A percentile compares a stretch with the other conserved stretches of the same genome.
Evolutionary conservation across 2,113 vertebrate species (phyloP).

Genomic region (Platichthys flesus): DNA sequence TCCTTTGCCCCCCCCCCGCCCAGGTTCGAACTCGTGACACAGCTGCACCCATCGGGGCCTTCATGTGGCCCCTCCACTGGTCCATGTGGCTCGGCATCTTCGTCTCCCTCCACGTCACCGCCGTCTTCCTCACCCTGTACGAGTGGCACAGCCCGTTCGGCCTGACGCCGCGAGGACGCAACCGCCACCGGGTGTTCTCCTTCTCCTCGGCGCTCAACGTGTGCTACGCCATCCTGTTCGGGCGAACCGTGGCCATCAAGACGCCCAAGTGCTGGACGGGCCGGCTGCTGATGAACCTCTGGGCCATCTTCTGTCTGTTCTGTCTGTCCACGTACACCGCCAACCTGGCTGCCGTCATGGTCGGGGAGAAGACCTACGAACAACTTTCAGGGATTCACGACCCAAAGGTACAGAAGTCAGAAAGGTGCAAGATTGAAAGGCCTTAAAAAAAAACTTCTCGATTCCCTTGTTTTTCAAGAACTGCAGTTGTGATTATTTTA

Average conservation of each 20-base stretch:
- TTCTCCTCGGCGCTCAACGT: constrained; percentile 96
- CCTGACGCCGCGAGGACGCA: constrained; percentile 93
- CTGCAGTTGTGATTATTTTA: too few species aligned
- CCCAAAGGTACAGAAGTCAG: constrained; percentile 86
- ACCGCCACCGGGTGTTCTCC: constrained; percentile 92
- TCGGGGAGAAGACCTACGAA: constrained; percentile 96
- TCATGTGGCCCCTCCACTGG: constrained; percentile 98
- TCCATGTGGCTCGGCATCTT: constrained; percentile 98
- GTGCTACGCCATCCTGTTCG: constrained; percentile 96
- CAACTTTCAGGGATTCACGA: constrained; percentile 95
- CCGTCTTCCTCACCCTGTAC: constrained; percentile 94
- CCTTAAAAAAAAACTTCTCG: too few species aligned
- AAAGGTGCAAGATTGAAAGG: too few species aligned
- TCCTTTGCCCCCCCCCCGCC: neutral
- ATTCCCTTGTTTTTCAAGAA: too few species aligned
- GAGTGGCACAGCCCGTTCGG: constrained; percentile 97
- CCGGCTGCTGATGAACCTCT: constrained; percentile 97
- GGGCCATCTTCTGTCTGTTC: constrained; percentile 97
- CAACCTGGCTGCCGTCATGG: constrained; percentile 96
- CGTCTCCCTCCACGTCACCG: constrained; percentile 90
- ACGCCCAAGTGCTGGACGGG: constrained; percentile 96
- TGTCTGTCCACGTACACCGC: constrained; percentile 96
- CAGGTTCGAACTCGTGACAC: constrained; percentile 91
- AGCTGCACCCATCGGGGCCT: constrained; percentile 91
- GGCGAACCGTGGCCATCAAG: constrained; percentile 94